phyloP scores from a whole-genome alignment of 2,888 invertebrate species.

The Dusona sp. region DNA sequence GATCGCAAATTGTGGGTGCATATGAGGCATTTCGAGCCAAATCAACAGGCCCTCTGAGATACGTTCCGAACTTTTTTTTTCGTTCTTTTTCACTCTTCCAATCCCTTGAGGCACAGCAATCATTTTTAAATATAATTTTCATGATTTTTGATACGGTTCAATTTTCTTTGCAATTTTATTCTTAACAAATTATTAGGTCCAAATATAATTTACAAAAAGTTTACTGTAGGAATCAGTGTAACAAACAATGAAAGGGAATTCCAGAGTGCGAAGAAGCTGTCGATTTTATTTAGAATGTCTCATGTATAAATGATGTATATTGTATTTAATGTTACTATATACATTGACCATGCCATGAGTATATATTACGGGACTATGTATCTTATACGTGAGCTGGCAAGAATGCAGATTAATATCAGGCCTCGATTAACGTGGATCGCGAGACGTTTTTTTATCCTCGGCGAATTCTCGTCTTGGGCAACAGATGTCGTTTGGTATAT shows the following conservation, averaged over 20 bases:
- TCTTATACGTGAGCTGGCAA: constrained; percentile 4
- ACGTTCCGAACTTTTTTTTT: neutral
- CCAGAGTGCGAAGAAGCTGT: too few species aligned
- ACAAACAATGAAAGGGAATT: neutral
- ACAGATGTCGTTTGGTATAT: neutral
- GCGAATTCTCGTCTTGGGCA: constrained; percentile 30
- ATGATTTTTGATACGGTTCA: neutral
- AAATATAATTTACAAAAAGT: too few species aligned
- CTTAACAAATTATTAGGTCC: neutral
- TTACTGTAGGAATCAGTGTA: too few species aligned
- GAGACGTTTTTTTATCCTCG: constrained; percentile 35
- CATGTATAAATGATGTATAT: neutral
- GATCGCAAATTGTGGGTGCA: constrained; percentile 21
- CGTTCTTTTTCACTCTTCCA: neutral
- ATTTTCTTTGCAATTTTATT: neutral
- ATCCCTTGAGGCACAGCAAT: neutral
- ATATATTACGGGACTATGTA: constrained; percentile 18
- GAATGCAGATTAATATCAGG: constrained; percentile 55
- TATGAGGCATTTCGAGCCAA: constrained; percentile 20
- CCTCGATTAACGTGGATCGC: constrained; percentile 64
- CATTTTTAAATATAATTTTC: neutral
- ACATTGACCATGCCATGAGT: neutral
- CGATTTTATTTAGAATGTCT: neutral
- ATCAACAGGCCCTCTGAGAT: neutral
- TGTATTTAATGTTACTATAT: neutral